Evolutionary conservation across 2,888 invertebrate genomes (phyloP), one percentile per base, ranked within the genome.

Genomic region (Psococerastis gibbosa): DNA sequence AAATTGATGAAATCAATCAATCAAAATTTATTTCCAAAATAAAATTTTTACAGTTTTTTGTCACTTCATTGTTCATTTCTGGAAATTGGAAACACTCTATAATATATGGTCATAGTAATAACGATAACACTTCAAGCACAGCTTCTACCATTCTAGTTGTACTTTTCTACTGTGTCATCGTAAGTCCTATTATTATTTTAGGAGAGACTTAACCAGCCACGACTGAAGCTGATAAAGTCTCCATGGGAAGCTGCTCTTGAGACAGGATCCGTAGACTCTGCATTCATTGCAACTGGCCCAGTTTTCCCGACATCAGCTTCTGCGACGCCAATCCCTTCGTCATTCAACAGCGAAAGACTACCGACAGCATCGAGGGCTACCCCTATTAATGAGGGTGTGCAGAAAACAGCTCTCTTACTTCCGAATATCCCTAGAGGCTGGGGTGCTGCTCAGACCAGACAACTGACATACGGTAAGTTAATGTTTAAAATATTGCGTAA

Each of bases 221-320:
- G 69, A 43, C 56, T 76, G 8, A 71, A 71, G 51, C 57, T 76
- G 44, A 61, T 75, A 1, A 72, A 74, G 55, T 71, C 75, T 1
- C 78, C 78, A 1, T 77, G 78, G 77, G 74, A 77, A 52, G 75
- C 76, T 2, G 76, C 78, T n/a, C 57, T 76, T 23, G 70, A 75
- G 56, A 71, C 75, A 16, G 77, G 78, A n/a, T 70, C 71, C 9
- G 75, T 77, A 2, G 77, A 77, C 45, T 62, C 68, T 3, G 78
- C 78, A n/a, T 78, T 78, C 55, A 63, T 72, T 49, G 69, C 70
- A 23, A 48, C n/a, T 27, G 42, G 23, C n/a, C 22, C 31, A 8
- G 15, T 42, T 42, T 42, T 27, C 15, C 22, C 42, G 6, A n/a
- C n/a, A n/a, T n/a, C n/a, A n/a, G n/a, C 3, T 42, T 15, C 31